Conservation (phyloP, 92 coral and sea anemone species). For the Zoanthus sansibaricus region DNA sequence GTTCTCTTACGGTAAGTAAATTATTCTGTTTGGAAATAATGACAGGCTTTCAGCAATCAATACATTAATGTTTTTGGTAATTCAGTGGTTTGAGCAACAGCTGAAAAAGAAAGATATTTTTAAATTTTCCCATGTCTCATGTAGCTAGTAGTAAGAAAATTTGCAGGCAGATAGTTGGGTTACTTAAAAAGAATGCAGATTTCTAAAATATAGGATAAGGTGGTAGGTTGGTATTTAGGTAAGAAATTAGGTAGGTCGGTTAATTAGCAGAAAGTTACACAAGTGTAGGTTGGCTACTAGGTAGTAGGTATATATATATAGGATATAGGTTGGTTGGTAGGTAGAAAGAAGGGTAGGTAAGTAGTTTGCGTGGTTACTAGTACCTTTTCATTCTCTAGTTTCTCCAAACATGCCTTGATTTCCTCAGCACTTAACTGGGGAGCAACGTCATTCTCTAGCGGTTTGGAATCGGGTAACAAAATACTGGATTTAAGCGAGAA, state of each 20-base stretch:
- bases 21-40: slow-evolving; percentile 52
- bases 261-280: background rate
- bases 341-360: too few relatives aligned
- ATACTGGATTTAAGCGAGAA: background rate
- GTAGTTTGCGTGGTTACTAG: too few relatives aligned
- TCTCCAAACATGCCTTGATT: slow-evolving; percentile 86
- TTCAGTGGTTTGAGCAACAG: too few relatives aligned
- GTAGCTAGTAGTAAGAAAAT: background rate
- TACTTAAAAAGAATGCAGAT: background rate
- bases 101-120: too few relatives aligned
- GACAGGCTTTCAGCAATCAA: background rate
- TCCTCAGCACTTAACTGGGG: slow-evolving; percentile 80
- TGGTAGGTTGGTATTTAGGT: background rate
- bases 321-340: background rate
- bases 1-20: slow-evolving; percentile 72
- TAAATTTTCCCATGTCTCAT: background rate
- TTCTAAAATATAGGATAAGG: background rate
- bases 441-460: slow-evolving; percentile 44
- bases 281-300: background rate
- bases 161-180: background rate
- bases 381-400: slow-evolving; percentile 92
- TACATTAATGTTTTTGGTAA: background rate
- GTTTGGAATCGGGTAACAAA: background rate
- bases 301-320: background rate
- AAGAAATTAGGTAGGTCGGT: background rate